Conservation (phyloP, 2,888 invertebrate genomes). For the Limulus polyphemus region DNA sequence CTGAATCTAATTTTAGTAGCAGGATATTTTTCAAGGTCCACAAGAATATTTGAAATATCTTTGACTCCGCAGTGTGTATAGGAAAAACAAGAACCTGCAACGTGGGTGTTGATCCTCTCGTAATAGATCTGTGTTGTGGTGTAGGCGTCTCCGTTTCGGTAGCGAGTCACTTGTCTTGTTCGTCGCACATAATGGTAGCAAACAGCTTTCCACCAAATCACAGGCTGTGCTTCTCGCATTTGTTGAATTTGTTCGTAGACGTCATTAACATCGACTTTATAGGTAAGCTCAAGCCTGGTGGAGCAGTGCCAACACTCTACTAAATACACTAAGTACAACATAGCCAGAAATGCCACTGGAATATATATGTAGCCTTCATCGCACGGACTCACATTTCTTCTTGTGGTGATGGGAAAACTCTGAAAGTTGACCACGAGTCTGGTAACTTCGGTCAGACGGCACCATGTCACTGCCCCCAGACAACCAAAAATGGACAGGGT, state of each 20-base stretch:
- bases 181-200: conserved; percentile 70
- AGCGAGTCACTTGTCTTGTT: conserved; percentile 48
- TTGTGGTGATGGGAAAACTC: conserved; percentile 50
- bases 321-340: conserved; percentile 64
- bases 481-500: conserved; percentile 60
- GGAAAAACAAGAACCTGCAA: conserved; percentile 61
- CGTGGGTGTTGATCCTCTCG: conserved; percentile 65
- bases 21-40: conserved; percentile 47
- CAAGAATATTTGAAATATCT: conserved; percentile 53
- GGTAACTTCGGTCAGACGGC: conserved; percentile 58
- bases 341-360: conserved; percentile 62
- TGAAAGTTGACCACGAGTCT: conserved; percentile 51
- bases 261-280: conserved; percentile 49
- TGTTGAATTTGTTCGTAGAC: conserved; percentile 53
- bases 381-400: conserved; percentile 56
- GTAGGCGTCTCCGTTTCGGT: conserved; percentile 66
- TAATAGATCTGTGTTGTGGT: conserved; percentile 72
- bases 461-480: conserved; percentile 62
- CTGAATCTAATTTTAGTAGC: conserved; percentile 64
- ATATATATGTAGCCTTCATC: conserved; percentile 71
- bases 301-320: conserved; percentile 73
- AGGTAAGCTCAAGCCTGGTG: conserved; percentile 46
- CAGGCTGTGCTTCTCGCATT: conserved; percentile 55
- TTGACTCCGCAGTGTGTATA: conserved; percentile 62
- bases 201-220: conserved; percentile 77